A percentile compares a stretch with the other conserved stretches of the same genome.
Conservation (phyloP, 2,888 invertebrate species). For the Cosmia trapezina region DNA sequence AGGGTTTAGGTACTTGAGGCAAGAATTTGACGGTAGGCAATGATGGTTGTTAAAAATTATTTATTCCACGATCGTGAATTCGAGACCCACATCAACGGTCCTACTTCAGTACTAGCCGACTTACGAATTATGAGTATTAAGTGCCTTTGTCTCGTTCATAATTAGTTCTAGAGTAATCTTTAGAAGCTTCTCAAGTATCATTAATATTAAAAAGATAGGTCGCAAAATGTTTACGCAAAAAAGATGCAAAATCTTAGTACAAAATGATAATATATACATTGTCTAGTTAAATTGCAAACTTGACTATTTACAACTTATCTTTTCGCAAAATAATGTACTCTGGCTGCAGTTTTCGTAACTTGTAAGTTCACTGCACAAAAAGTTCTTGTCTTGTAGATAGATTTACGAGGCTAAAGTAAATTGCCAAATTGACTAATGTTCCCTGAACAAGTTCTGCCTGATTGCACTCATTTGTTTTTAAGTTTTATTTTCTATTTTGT, state of each 20-base stretch:
- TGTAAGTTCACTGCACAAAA: constrained; percentile 48
- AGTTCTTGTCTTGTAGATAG: constrained; percentile 59
- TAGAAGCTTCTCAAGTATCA: constrained; percentile 21
- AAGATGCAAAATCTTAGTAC: neutral
- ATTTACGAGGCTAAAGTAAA: constrained; percentile 60
- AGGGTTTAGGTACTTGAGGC: neutral
- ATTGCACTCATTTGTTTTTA: constrained; percentile 59
- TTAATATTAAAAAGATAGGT: constrained; percentile 10
- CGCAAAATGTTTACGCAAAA: constrained; percentile 10
- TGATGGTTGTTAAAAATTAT: constrained; percentile 15
- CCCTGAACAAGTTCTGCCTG: constrained; percentile 44
- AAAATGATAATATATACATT: neutral
- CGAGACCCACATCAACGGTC: constrained; percentile 6
- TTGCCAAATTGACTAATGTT: constrained; percentile 63
- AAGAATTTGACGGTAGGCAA: neutral
- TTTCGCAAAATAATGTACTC: constrained; percentile 22
- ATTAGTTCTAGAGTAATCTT: constrained; percentile 30
- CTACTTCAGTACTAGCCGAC: constrained; percentile 19
- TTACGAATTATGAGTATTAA: constrained; percentile 36
- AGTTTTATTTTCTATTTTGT: constrained; percentile 47
- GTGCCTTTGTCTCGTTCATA: constrained; percentile 35
- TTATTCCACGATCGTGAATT: constrained; percentile 18
- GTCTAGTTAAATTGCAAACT: constrained; percentile 8
- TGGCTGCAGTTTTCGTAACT: constrained; percentile 44
- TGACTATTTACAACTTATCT: constrained; percentile 23